A percentile compares a stretch with the other conserved stretches of the same genome.
Evolutionary conservation across 2,113 vertebrate genomes (phyloP).

Genomic region (Onychorhynchus coronatus): DNA sequence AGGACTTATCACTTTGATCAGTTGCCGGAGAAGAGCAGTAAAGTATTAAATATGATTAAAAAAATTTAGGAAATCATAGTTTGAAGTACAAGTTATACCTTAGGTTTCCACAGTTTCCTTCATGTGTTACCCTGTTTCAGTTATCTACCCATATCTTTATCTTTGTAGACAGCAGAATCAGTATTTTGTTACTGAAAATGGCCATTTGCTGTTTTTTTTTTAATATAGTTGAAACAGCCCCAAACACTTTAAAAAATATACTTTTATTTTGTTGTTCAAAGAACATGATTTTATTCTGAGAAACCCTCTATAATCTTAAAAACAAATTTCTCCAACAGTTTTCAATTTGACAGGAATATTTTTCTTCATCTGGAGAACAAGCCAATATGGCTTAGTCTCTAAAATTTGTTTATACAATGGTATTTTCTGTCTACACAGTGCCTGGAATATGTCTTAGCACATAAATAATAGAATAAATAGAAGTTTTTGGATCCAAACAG

Average conservation of each 20-base stretch:
- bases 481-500: background rate
- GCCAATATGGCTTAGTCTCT: background rate
- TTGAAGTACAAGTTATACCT: background rate
- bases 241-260: background rate
- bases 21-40: background rate
- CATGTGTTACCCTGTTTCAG: background rate
- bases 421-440: conserved; percentile 3
- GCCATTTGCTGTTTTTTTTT: background rate
- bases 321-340: background rate
- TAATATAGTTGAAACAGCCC: background rate
- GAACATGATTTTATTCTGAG: background rate
- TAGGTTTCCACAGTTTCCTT: background rate
- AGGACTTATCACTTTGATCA: background rate
- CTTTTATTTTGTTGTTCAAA: background rate
- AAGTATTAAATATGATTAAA: background rate
- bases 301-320: background rate
- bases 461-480: conserved; percentile 47
- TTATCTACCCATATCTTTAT: background rate
- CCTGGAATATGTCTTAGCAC: conserved; percentile 40
- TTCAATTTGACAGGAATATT: background rate
- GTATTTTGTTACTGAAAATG: background rate
- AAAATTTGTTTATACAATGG: background rate
- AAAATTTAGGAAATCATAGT: background rate
- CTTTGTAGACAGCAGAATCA: background rate
- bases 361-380: background rate